Evolutionary conservation across 2,797 vertebrate species (phyloP).

Genomic region (Platyrinchus mystaceus): DNA sequence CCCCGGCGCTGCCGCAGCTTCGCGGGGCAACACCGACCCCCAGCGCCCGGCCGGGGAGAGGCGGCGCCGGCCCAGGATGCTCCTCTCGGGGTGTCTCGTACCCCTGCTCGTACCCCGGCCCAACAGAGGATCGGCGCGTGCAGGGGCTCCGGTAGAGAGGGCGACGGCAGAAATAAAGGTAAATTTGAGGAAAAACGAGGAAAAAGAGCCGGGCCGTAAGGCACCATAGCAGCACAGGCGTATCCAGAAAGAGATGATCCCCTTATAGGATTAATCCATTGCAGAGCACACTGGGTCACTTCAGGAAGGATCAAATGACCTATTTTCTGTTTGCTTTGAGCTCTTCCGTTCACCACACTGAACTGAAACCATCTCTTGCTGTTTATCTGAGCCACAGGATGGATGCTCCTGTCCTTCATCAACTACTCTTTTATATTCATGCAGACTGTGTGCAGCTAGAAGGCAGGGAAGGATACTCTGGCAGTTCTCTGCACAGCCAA

Average conservation of each 20-base stretch:
- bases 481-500: background rate
- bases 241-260: background rate
- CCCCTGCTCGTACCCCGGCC: background rate
- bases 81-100: background rate
- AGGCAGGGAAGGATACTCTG: background rate
- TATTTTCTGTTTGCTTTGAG: background rate
- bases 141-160: rapidly evolving
- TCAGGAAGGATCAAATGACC: background rate
- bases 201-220: rapidly evolving
- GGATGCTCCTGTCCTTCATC: background rate
- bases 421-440: rapidly evolving
- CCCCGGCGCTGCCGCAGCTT: background rate
- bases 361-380: background rate
- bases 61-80: background rate
- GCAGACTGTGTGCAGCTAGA: background rate
- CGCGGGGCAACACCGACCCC: background rate
- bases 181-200: background rate
- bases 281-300: background rate
- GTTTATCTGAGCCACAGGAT: background rate
- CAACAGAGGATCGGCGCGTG: background rate
- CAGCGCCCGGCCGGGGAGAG: background rate
- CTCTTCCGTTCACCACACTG: background rate
- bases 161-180: background rate
- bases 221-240: rapidly evolving
- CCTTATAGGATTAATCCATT: rapidly evolving